Evolutionary conservation across 92 coral and sea anemone genomes (phyloP).

Genomic region (Epizoanthus rinbou): DNA sequence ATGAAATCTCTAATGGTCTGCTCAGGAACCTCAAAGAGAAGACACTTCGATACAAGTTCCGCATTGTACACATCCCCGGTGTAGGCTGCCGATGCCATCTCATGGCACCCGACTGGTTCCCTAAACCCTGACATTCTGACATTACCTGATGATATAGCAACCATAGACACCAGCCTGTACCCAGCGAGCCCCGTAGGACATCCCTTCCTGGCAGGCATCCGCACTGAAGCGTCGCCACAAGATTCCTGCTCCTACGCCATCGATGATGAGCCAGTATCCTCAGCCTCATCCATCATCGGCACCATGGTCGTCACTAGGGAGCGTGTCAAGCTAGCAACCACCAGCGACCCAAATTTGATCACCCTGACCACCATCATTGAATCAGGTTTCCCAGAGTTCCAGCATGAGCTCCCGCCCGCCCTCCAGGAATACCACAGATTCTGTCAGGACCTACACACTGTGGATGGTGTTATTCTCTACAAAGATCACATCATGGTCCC

Average conservation of each 20-base stretch:
- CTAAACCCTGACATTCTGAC: slow-evolving; percentile 26
- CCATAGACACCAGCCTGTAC: neutral
- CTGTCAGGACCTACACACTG: slow-evolving; percentile 56
- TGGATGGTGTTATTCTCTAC: slow-evolving; percentile 37
- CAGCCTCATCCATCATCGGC: slow-evolving; percentile 31
- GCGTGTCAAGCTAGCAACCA: slow-evolving; percentile 39
- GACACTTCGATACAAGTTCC: slow-evolving; percentile 40
- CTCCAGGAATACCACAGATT: slow-evolving; percentile 58
- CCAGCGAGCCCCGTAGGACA: slow-evolving; percentile 10
- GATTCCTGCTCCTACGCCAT: slow-evolving; percentile 6
- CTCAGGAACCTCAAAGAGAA: slow-evolving; percentile 47
- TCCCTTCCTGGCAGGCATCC: slow-evolving; percentile 45
- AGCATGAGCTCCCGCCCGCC: slow-evolving; percentile 52
- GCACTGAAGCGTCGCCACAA: neutral
- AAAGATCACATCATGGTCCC: slow-evolving; percentile 59
- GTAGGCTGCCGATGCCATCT: slow-evolving; percentile 39
- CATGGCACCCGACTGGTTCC: neutral
- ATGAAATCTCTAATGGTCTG: slow-evolving; percentile 40
- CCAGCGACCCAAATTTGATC: slow-evolving; percentile 1
- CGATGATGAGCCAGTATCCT: slow-evolving; percentile 29
- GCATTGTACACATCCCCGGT: slow-evolving; percentile 55
- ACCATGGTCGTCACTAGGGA: slow-evolving; percentile 51
- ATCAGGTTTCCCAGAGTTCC: slow-evolving; percentile 46
- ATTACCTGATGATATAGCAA: slow-evolving; percentile 39
- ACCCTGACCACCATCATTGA: slow-evolving; percentile 33